phyloP scores from a whole-genome alignment of 2,888 invertebrate genomes.

The Asteroscopus sphinx region DNA sequence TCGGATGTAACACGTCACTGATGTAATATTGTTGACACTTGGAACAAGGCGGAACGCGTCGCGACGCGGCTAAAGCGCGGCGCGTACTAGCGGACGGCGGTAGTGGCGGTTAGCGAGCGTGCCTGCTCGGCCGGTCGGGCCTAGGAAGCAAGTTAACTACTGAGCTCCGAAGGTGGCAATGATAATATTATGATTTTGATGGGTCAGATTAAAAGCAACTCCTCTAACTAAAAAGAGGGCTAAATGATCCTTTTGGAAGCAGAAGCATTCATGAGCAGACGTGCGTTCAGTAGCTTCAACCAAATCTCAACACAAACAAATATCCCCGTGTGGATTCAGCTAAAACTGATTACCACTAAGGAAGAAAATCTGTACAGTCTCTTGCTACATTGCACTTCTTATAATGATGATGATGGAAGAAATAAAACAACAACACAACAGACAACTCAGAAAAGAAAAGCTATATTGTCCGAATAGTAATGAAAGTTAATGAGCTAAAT shows the following conservation, averaged over 20 bases:
- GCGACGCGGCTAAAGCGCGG: constrained; percentile 39
- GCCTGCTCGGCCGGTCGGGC: constrained; percentile 33
- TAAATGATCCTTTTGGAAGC: neutral
- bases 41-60: constrained; percentile 29
- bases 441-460: no score
- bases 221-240: neutral
- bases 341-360: no score
- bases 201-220: neutral
- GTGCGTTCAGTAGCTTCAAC: no score
- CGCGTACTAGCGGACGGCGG: constrained; percentile 34
- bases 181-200: constrained; percentile 40
- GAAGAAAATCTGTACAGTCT: no score
- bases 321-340: no score
- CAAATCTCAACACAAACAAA: no score
- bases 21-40: constrained; percentile 37
- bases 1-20: constrained; percentile 47
- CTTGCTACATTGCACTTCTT: no score
- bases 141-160: constrained; percentile 46
- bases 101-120: constrained; percentile 22
- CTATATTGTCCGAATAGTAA: no score
- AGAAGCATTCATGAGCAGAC: neutral
- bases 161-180: constrained; percentile 55
- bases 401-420: no score
- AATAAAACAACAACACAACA: no score
- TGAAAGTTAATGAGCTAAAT: no score